Base-by-base conservation (phyloP, 2,113 vertebrate species). In the Upupa epops region DNA sequence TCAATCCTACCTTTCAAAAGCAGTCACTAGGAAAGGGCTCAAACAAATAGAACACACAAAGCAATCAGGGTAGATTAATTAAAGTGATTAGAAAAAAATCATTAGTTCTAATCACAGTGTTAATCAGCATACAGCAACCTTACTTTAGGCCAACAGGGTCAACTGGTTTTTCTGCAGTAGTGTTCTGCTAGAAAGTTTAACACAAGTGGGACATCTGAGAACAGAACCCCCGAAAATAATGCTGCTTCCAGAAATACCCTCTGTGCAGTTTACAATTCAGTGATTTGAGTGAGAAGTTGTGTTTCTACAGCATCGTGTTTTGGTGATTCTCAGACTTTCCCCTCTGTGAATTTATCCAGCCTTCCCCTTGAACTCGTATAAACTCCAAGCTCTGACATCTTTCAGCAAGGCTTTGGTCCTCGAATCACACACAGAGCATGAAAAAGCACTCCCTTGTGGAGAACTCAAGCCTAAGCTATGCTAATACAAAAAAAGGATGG, bases 371-470 rank as follows among this genome's bases (percentile, higher is more conserved):
- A 77, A 71, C 34, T 65, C 59, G 21, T 1, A 4, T 15, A 32
- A 52, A 59, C 59, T 52, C 37, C 11, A 59, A 72, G 65, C 45
- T 25, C 2, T 0, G 2, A 20, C 59, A 54, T 13, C 46, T 46
- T 32, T 29, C 28, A 54, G 52, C 13, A 26, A 32, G 17, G n/a
- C 34, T 83, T 84, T 40, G 37, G 80, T 0, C 1, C 58, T 83
- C 36, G 12, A 12, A 14, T 24, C 59, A 22, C 11, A 22, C 20
- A 29, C 0, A 1, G 29, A 25, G 58, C 0, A 1, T 70, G 45
- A 40, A 54, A 51, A 32, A 56, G 4, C 34, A 32, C 9, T 74
- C 22, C 48, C 61, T 36, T 5, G 13, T 4, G 13, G 8, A 36
- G 34, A 63, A n/a, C 48, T 29, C 49, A 74, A 49, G 52, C 25